Percentiles rank a stretch among this genome's conserved stretches.
phyloP scores from a whole-genome alignment of 2,113 vertebrate species.

The Lucifuga dentata region DNA sequence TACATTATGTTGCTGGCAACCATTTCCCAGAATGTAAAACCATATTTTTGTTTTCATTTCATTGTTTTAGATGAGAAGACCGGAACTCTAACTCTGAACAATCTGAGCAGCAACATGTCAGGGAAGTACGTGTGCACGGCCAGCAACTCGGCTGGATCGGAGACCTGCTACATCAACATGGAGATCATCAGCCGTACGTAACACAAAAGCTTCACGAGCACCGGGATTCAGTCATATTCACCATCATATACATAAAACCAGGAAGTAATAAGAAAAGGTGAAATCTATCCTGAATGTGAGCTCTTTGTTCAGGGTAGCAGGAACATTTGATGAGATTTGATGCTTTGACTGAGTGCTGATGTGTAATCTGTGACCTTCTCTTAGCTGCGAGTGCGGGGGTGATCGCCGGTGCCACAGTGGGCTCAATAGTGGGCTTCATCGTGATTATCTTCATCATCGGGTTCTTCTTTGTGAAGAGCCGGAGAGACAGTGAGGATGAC shows the following conservation, averaged over 20 bases:
- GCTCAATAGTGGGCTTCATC: slow-evolving; percentile 82
- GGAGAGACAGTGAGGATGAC: slow-evolving; percentile 84
- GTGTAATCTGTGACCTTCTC: background rate
- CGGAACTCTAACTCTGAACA: slow-evolving; percentile 86
- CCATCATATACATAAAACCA: background rate
- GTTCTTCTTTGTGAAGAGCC: slow-evolving; percentile 76
- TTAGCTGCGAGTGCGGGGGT: slow-evolving; percentile 79
- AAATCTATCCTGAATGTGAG: too few species aligned
- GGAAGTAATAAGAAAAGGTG: background rate
- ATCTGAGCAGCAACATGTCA: slow-evolving; percentile 87
- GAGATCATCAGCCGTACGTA: slow-evolving; percentile 86
- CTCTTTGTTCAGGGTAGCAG: too few species aligned
- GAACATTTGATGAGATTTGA: background rate
- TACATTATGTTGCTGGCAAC: too few species aligned
- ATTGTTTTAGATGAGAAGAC: slow-evolving; percentile 77
- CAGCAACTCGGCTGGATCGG: slow-evolving; percentile 81
- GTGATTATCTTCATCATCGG: slow-evolving; percentile 77
- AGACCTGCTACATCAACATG: slow-evolving; percentile 86
- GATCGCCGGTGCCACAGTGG: slow-evolving; percentile 87
- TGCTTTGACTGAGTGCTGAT: background rate
- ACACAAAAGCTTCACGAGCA: too few species aligned
- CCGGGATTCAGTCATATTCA: too few species aligned
- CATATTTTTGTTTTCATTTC: background rate
- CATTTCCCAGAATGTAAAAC: too few species aligned
- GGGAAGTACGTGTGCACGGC: slow-evolving; percentile 88